Evolutionary conservation across 2,888 invertebrate species (phyloP).

Genomic region (Brachylomia viminalis): DNA sequence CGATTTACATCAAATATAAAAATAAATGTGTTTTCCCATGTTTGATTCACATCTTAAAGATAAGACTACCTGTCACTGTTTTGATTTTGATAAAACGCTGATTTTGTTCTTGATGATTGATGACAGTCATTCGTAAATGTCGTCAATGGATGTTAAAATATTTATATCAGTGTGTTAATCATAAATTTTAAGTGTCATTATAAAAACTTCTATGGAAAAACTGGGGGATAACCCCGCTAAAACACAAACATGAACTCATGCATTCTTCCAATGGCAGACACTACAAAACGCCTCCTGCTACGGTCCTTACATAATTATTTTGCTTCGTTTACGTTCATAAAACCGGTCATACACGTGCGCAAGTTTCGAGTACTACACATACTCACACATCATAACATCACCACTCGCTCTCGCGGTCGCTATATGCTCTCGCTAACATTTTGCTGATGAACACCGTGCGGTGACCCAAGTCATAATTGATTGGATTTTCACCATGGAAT

Average conservation of each 20-base stretch:
- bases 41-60: constrained; percentile 48
- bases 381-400: too few relatives aligned
- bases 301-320: too few relatives aligned
- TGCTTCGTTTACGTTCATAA: too few relatives aligned
- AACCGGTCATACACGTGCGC: too few relatives aligned
- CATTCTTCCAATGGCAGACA: too few relatives aligned
- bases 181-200: background rate
- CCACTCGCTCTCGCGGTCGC: too few relatives aligned
- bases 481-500: background rate
- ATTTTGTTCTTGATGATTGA: constrained; percentile 48
- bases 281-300: too few relatives aligned
- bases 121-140: constrained; percentile 37
- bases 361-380: too few relatives aligned
- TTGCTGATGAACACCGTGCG: background rate
- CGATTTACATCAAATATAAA: constrained; percentile 38
- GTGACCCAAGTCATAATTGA: background rate
- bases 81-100: constrained; percentile 47
- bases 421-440: background rate
- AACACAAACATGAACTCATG: too few relatives aligned
- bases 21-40: constrained; percentile 35
- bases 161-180: background rate
- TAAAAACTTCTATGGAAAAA: background rate
- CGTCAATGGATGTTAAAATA: background rate
- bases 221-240: too few relatives aligned
- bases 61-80: constrained; percentile 42